Evolutionary conservation across 35 echinoderm and acorn worm species (phyloP), one percentile per base, ranked within the genome.

Genomic region (Patiria miniata): DNA sequence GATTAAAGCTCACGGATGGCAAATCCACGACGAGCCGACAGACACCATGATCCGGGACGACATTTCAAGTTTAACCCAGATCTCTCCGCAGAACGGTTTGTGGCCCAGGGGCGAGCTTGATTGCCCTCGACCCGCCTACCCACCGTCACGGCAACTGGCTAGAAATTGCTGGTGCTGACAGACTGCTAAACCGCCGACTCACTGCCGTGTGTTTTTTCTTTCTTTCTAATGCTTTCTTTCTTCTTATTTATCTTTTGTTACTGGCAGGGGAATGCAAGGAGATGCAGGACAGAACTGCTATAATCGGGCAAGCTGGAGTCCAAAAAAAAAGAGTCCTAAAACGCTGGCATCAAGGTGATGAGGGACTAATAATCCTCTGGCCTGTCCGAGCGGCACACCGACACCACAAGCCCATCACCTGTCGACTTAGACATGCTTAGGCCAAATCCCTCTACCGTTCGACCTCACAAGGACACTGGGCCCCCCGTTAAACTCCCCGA

Each of bases 401-500:
- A 73, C 34, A 73, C 34, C 65, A 73, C 19, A 47, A 34, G 65
- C 65, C 65, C 65, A 73, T 73, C 65, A 73, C 65, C 65, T 73
- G 65, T 73, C 65, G 65, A 73, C 65, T 73, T 73, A 73, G 65
- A 26, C 15, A 73, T 73, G 65, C 65, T 73, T 30, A 73, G 34
- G 65, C 26, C 28, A 73, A 73, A 73, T 73, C 65, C 65, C 65
- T 23, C 34, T 26, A 73, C 26, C 65, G 34, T 73, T 34, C 34
- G 65, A 73, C 65, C 65, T 73, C 29, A 34, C 26, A 26, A 73
- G 65, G 65, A 73, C 65, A 73, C 21, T n/a, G 65, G 29, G 2
- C 65, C 26, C 21, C 15, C 21, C 26, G 42, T 47, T 47, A 47
- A 73, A 22, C 26, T 30, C 65, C 65, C 65, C 29, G 14, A 30